phyloP scores from a whole-genome alignment of 2,113 vertebrate species.

The Collichthys lucidus region DNA sequence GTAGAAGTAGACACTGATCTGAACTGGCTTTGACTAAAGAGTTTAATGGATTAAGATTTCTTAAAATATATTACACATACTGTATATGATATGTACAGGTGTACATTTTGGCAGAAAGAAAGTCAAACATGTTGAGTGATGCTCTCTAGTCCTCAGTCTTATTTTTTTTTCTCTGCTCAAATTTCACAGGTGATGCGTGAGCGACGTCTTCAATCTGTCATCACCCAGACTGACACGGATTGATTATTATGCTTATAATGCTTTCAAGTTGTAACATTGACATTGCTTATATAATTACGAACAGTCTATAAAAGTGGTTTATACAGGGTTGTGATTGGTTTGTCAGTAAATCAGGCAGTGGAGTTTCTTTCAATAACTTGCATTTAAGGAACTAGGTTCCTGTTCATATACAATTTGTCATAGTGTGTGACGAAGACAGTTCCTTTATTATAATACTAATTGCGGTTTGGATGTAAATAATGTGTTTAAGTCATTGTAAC shows the following conservation, averaged over 20 bases:
- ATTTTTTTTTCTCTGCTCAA: slow-evolving; percentile 42
- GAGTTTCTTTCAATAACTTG: slow-evolving; percentile 13
- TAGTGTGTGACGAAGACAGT: slow-evolving; percentile 10
- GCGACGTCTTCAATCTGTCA: slow-evolving; percentile 7
- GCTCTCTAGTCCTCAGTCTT: background rate
- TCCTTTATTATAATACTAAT: slow-evolving; percentile 13
- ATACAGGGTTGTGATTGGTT: slow-evolving; percentile 55
- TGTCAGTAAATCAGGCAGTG: slow-evolving; percentile 17
- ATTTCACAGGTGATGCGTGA: slow-evolving; percentile 73
- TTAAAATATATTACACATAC: too few relatives aligned
- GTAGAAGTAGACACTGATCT: background rate
- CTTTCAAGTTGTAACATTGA: slow-evolving; percentile 19
- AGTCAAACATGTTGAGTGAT: background rate
- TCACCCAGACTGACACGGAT: background rate
- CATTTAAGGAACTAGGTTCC: slow-evolving; percentile 5
- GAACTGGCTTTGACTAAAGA: background rate
- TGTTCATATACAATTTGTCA: slow-evolving; percentile 10
- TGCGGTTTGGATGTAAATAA: slow-evolving; percentile 68
- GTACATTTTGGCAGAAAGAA: slow-evolving; percentile 19
- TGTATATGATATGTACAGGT: background rate
- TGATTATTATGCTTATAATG: slow-evolving; percentile 3
- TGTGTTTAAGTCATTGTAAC: slow-evolving; percentile 36
- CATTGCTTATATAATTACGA: slow-evolving; percentile 25
- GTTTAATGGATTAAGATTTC: too few relatives aligned
- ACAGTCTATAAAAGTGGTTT: slow-evolving; percentile 43